A percentile compares a stretch with the other conserved stretches of the same genome.
phyloP scores from a whole-genome alignment of 2,888 invertebrate species.

The Holacanthella duospinosa region DNA sequence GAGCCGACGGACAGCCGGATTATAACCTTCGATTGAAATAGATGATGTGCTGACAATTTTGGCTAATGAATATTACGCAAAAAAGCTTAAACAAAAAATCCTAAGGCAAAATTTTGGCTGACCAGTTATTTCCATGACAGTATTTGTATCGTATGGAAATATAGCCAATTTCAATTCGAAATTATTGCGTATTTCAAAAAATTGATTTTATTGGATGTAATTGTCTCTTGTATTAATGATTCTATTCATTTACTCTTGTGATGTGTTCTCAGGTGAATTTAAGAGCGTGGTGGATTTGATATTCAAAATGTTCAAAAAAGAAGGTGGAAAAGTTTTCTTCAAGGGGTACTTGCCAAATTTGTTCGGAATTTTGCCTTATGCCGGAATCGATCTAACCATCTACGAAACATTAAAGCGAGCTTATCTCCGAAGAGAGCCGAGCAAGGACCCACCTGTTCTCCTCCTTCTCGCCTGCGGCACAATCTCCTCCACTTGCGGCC shows the following conservation, averaged over 20 bases:
- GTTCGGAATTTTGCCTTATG: slow-evolving; percentile 93
- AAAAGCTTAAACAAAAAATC: too few species aligned
- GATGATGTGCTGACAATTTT: too few species aligned
- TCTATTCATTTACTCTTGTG: background rate
- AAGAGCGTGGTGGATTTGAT: slow-evolving; percentile 79
- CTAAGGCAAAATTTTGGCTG: too few species aligned
- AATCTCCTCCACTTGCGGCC: slow-evolving; percentile 87
- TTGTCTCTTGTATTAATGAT: too few species aligned
- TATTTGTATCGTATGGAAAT: too few species aligned
- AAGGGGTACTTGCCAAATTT: slow-evolving; percentile 96
- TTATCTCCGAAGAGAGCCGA: slow-evolving; percentile 22
- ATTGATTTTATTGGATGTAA: background rate
- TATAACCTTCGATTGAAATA: too few species aligned
- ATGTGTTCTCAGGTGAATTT: slow-evolving; percentile 46
- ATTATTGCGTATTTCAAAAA: background rate
- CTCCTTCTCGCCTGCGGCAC: slow-evolving; percentile 85
- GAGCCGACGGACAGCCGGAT: too few species aligned
- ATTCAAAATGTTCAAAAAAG: slow-evolving; percentile 69
- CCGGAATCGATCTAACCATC: slow-evolving; percentile 94
- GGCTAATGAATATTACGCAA: background rate
- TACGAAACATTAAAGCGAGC: slow-evolving; percentile 56
- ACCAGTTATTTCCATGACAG: too few species aligned
- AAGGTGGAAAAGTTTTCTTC: slow-evolving; percentile 83
- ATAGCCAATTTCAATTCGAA: too few species aligned
- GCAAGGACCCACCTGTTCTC: slow-evolving; percentile 66